phyloP scores from a whole-genome alignment of 2,113 vertebrate species.

The Baryphthengus martii region DNA sequence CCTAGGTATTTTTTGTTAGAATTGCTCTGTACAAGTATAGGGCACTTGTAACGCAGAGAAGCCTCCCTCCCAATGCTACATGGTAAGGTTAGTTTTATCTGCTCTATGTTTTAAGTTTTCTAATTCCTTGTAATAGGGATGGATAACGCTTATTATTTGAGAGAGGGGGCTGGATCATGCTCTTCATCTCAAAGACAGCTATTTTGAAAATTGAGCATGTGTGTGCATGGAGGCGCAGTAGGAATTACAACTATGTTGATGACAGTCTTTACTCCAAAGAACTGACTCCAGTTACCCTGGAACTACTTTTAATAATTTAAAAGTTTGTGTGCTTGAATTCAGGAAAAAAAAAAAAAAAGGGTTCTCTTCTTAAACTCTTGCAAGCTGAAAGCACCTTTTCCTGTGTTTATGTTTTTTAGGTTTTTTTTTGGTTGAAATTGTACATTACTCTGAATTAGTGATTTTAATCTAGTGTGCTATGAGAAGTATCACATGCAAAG shows the following conservation, averaged over 20 bases:
- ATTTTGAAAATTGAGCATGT: not conserved
- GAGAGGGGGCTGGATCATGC: not conserved
- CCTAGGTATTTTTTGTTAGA: not conserved
- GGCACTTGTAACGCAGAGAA: not conserved
- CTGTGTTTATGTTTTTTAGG: not conserved
- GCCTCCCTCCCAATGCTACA: fast-evolving
- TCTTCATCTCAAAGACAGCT: not conserved
- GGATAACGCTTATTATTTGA: not conserved
- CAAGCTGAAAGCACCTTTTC: conserved; percentile 51
- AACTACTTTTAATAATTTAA: not conserved
- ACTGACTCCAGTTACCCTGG: not conserved
- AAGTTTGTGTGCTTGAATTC: not conserved
- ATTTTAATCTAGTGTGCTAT: not conserved
- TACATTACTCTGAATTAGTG: not conserved
- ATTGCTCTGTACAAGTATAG: not conserved
- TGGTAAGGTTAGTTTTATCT: not conserved
- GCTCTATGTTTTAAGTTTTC: not conserved
- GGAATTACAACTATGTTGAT: not conserved
- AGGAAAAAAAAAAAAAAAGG: not conserved
- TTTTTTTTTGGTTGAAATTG: not conserved
- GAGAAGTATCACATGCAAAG: not conserved
- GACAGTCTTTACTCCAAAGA: not conserved
- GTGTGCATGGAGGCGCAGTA: not conserved
- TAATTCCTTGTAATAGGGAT: not conserved
- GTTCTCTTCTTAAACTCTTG: not conserved